Evolutionary conservation across 1,140 invertebrate species (phyloP), one percentile per base, ranked within the genome.

Genomic region (Pseudomyrmex dendroicus): DNA sequence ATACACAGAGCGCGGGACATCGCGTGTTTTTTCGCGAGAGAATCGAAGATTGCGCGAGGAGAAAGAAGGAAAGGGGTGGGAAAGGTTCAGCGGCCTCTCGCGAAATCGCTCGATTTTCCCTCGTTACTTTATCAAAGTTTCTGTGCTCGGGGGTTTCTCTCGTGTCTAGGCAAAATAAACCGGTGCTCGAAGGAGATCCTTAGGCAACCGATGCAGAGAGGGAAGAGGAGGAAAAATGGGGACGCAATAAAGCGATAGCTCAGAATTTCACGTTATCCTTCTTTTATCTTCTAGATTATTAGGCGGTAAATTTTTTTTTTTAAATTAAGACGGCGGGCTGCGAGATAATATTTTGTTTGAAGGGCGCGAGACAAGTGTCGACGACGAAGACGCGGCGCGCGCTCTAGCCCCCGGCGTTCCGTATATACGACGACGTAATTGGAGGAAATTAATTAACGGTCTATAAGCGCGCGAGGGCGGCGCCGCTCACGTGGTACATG

Each of bases 371-470:
- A 80, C 84, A 86, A 84, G 66, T 22, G 56, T 46, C 56, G 35
- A 7, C 0, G 35, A 13, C 57, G 50, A 66, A 50, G 74, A 73
- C 52, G 50, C 20, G 22, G 50, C 35, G 35, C 35, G 35, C 35
- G 44, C 20, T 35, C 44, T 13, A 13, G 44, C 9, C 57, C 67
- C 54, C 48, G 48, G 35, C 35, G 66, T 61, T 35, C 70, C 66
- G 12, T 8, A 54, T 46, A 61, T 35, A 54, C 35, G 17, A 62
- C 68, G 61, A 62, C 68, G 61, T 88, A 88, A 88, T 83, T 82
- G 77, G 83, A 1, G 66, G 86, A 88, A 88, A 88, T 88, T 88
- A 88, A 88, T 88, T 88, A 88, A 87, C 86, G 83, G 86, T 85
- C 86, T 83, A 87, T 87, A 88, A 87, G 87, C 86, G 70, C 44